Base-by-base conservation (phyloP, 2,113 vertebrate species). In the Dendrocopos noguchii region DNA sequence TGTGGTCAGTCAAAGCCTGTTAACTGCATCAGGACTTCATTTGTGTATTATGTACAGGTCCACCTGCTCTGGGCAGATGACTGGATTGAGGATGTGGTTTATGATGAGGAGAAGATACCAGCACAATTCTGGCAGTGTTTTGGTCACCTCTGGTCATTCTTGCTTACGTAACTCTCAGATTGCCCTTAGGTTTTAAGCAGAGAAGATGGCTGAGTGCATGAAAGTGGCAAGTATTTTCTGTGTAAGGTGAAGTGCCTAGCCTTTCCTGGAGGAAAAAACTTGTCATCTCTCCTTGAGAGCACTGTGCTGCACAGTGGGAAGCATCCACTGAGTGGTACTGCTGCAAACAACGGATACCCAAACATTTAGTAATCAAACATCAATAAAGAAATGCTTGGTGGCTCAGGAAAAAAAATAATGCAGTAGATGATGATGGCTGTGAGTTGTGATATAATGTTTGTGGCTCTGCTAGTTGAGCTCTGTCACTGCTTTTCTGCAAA, bases 261-360 rank as follows among this genome's bases (percentile, higher is more conserved):
- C 7, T 92, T 91, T 75, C 57, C 28, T 29, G 9, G 33, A 22
- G 73, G 25, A 1, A 19, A 39, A 59, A 64, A 42, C 56, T 4
- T 8, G 19, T 67, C 44, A 15, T 44, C 24, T 64, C 46, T 76
- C 13, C 39, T n/a, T 0, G 0, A n/a, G 57, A 83, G 53, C 56
- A 18, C 10, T 22, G 29, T 72, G 34, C 63, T 64, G 47, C n/a
- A 6, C 18, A 80, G 34, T 72, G 65, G 72, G 65, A 82, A 60
- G 34, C 50, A 79, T 55, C 52, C 25, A 15, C 56, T 72, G 44
- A 87, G n/a, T 31, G 34, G 16, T 88, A 4, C 18, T 42, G 29
- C 79, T 89, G 94, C 47, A 74, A 83, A 71, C 34, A 83, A 28
- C 31, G 53, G 57, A 21, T 44, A 64, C 15, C 10, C 29, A 84